Conservation (phyloP, 1,140 invertebrate species). For the Drosophila burlai region DNA sequence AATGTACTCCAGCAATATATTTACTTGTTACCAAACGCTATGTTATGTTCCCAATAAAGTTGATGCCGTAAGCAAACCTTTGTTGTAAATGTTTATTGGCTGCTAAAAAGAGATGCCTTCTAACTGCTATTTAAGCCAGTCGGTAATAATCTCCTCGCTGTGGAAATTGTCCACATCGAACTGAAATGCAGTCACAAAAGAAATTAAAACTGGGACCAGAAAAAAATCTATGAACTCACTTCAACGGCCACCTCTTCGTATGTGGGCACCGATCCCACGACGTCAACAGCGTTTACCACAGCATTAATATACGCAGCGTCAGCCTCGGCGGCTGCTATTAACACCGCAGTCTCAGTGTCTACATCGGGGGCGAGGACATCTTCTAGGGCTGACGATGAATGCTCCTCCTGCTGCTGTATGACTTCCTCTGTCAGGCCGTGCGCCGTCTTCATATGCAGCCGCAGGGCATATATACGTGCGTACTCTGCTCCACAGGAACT, state of each 20-base stretch:
- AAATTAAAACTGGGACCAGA: not conserved
- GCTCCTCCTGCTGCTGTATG: not conserved
- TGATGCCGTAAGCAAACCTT: conserved; percentile 19
- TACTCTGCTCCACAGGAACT: conserved; percentile 91
- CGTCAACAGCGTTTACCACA: conserved; percentile 40
- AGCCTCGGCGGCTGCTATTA: conserved; percentile 67
- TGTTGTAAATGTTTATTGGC: conserved; percentile 10
- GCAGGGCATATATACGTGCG: conserved; percentile 89
- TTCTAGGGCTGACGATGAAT: not conserved
- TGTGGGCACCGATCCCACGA: conserved; percentile 38
- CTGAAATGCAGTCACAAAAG: conserved; percentile 34
- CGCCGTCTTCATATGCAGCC: conserved; percentile 89
- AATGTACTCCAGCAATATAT: conserved; percentile 63
- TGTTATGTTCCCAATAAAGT: conserved; percentile 63
- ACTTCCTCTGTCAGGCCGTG: conserved; percentile 83
- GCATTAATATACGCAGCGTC: conserved; percentile 56
- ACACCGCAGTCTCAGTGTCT: conserved; percentile 66
- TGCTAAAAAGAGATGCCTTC: not conserved
- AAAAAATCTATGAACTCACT: not conserved
- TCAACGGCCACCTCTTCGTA: conserved; percentile 49
- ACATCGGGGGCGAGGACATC: not conserved
- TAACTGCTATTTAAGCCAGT: conserved; percentile 68
- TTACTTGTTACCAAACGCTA: conserved; percentile 60
- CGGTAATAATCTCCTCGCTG: conserved; percentile 78
- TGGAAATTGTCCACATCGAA: conserved; percentile 75